Conservation (phyloP, 2,888 invertebrate species). For the Phortica okadai region DNA sequence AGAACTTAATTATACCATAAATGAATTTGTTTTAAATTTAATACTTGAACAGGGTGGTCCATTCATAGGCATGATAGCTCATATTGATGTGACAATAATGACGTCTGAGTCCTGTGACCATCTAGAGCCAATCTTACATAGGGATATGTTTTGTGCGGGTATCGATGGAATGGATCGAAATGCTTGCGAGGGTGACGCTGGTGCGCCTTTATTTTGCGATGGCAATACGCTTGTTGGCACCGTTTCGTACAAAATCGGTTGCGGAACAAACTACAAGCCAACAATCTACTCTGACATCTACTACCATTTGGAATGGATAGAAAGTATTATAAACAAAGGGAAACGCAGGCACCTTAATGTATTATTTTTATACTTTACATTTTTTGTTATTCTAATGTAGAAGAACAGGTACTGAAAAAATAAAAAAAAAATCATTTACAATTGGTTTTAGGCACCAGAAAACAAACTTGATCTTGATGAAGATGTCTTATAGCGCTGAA, state of each 20-base stretch:
- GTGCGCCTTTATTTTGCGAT: conserved; percentile 48
- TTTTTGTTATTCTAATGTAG: not conserved
- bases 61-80: not conserved
- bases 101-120: conserved; percentile 10
- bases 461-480: too few relatives aligned
- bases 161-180: conserved; percentile 31
- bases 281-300: conserved; percentile 47
- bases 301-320: conserved; percentile 44
- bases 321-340: not conserved
- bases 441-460: too few relatives aligned
- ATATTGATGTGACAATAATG: conserved; percentile 34
- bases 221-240: conserved; percentile 52
- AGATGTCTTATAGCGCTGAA: too few relatives aligned
- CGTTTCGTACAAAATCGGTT: conserved; percentile 54
- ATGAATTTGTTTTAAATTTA: not conserved
- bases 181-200: conserved; percentile 59
- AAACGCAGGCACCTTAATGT: not conserved
- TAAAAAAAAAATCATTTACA: too few relatives aligned
- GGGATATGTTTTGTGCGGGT: conserved; percentile 57
- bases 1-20: too few relatives aligned
- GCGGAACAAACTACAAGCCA: conserved; percentile 37
- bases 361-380: not conserved
- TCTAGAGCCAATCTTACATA: not conserved
- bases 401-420: too few relatives aligned
- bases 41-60: conserved; percentile 45